A percentile compares a stretch with the other conserved stretches of the same genome.
These are phyloP conservation scores for Cantharis rufa DNA, from an alignment of 2,888 invertebrate genomes.

Conservation along the genomic window DNA sequence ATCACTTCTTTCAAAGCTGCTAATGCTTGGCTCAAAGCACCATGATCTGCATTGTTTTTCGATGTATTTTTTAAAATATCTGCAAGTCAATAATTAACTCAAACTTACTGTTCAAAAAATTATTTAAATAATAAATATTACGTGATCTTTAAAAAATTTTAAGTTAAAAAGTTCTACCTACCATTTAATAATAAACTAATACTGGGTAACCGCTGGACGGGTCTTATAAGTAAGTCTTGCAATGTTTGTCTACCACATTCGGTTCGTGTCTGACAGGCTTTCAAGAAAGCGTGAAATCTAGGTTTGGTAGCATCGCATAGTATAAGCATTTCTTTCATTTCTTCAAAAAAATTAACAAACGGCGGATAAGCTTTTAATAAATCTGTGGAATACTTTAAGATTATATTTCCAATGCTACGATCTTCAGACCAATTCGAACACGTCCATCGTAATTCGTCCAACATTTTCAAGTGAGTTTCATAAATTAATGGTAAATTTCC, in stretches of 20 bases:
- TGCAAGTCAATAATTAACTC: conserved; percentile 51
- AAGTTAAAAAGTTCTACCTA: conserved; percentile 53
- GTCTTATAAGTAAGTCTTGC: conserved; percentile 94
- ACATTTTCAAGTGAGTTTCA: conserved; percentile 84
- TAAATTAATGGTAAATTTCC: conserved; percentile 94
- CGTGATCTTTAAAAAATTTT: too few relatives aligned
- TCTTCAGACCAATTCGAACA: conserved; percentile 88
- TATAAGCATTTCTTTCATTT: conserved; percentile 90
- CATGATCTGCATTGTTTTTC: conserved; percentile 85
- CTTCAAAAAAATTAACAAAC: conserved; percentile 97
- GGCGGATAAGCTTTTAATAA: conserved; percentile 95
- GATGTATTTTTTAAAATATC: conserved; percentile 93
- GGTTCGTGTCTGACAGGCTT: conserved; percentile 90
- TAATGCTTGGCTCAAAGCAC: conserved; percentile 81
- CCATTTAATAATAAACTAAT: conserved; percentile 92
- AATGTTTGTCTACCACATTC: conserved; percentile 96
- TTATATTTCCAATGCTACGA: conserved; percentile 72
- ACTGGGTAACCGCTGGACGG: conserved; percentile 96
- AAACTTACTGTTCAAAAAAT: too few relatives aligned
- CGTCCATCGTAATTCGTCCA: conserved; percentile 67
- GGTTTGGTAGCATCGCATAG: conserved; percentile 92
- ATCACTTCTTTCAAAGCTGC: conserved; percentile 90
- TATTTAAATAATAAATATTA: too few relatives aligned
- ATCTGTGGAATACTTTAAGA: conserved; percentile 84
- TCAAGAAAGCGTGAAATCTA: conserved; percentile 96